Conservation (phyloP, 2,113 vertebrate genomes). For the Osmerus eperlanus region DNA sequence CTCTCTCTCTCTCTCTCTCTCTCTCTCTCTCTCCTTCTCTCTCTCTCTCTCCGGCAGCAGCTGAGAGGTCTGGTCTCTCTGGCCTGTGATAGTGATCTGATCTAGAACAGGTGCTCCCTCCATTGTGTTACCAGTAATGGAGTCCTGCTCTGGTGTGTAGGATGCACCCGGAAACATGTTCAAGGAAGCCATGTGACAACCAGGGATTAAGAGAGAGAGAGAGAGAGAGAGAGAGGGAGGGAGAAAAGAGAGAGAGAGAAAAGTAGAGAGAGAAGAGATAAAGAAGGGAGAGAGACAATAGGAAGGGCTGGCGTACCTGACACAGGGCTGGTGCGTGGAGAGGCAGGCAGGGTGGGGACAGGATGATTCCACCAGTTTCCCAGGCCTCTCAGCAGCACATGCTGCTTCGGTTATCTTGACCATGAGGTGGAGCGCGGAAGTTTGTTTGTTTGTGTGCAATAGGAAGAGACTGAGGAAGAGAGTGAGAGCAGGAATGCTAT, state of each 20-base stretch:
- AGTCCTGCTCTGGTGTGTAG: neutral
- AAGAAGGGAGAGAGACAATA: neutral
- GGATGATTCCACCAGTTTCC: slow-evolving; percentile 29
- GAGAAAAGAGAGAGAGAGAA: neutral
- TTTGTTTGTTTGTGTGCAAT: slow-evolving; percentile 1
- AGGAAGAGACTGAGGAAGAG: slow-evolving; percentile 4
- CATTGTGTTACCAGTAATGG: neutral
- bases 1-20: neutral
- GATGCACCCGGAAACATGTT: neutral
- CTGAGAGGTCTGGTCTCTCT: slow-evolving; percentile 30
- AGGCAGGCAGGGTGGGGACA: neutral
- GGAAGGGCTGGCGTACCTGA: slow-evolving; percentile 14
- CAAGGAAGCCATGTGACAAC: neutral
- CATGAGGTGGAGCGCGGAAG: neutral
- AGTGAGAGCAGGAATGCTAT: slow-evolving; percentile 1
- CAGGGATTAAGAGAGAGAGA: neutral
- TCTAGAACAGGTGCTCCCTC: slow-evolving; percentile 47
- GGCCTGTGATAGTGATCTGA: slow-evolving; percentile 40
- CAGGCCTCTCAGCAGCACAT: slow-evolving; percentile 33
- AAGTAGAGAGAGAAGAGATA: neutral
- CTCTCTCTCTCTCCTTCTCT: neutral
- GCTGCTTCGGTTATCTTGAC: slow-evolving; percentile 45
- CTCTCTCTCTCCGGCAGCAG: neutral
- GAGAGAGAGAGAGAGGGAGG: neutral
- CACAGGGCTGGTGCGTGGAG: slow-evolving; percentile 19